Base-by-base conservation (phyloP, 1,140 invertebrate species). In the Holotrichia oblita region DNA sequence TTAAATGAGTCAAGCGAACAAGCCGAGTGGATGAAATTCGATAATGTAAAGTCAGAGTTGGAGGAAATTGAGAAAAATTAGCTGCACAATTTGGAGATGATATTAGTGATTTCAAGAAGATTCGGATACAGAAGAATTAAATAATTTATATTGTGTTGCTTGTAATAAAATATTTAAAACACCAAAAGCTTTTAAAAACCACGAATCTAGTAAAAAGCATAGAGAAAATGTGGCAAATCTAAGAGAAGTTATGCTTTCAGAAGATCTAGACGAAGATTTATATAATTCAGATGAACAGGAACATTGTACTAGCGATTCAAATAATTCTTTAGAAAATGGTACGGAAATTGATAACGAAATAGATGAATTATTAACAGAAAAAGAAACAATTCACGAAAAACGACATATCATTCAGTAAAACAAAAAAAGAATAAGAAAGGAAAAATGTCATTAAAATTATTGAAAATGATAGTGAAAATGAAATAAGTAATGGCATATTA, bases 121-220 rank as follows among this genome's bases (percentile, higher is more conserved):
- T 61, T 77, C 81, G 77, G 69, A 82, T 27, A 79, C 77, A 27
- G 85, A 87, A 4, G 82, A 84, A 44, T 42, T 82, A 7, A 87
- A 88, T 83, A 88, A 90, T 81, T 86, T 96, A 0, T 98, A 95
- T 85, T 99, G 97, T 87, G 91, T 95, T 24, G 96, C 96, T 20
- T 99, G 97, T 84, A 96, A 96, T 86, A 98, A 98, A 88, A 84
- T 94, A n/a, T 98, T 98, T 82, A 96, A 96, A 88, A 97, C 94
- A 81, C 89, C 93, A 7, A 97, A 96, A 87, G 93, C 96, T n/a
- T 96, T 96, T 87, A 89, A 90, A 76, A 99, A 98, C 89, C 97
- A 99, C 85, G 95, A 98, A 85, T 94, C 94, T 78, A 98, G 97
- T 59, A 98, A 96, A 85, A 98, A 97, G 84, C 97, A 99, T 85